Percentiles rank a stretch among this genome's conserved stretches.
Evolutionary conservation across 2,797 vertebrate genomes (phyloP).

Genomic region (Pangasius mekongensis): DNA sequence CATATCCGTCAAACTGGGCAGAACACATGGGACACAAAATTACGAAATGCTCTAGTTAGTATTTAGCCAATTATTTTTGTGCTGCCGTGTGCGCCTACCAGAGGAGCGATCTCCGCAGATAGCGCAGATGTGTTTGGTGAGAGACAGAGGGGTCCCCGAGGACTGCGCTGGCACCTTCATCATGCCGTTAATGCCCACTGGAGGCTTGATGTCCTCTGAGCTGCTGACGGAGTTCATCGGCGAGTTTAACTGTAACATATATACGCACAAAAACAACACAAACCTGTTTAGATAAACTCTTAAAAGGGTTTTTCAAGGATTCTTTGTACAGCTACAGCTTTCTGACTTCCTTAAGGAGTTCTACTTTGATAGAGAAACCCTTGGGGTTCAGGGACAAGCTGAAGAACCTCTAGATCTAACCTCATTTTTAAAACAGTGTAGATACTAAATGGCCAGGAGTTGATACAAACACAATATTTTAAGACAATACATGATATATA

Average conservation of each 20-base stretch:
- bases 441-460: not conserved
- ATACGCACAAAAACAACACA: constrained; percentile 66
- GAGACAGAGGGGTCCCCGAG: constrained; percentile 84
- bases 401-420: not conserved
- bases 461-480: not conserved
- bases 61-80: not conserved
- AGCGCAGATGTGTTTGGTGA: constrained; percentile 99
- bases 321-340: not conserved
- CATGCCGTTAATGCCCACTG: constrained; percentile 93
- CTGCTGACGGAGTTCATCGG: constrained; percentile 97
- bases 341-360: not conserved
- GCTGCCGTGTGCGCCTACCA: constrained; percentile 72
- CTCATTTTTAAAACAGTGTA: not conserved
- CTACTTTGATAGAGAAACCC: not conserved
- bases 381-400: not conserved
- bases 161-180: constrained; percentile 95
- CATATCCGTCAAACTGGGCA: not conserved
- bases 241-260: constrained; percentile 89
- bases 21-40: not conserved
- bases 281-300: constrained; percentile 49
- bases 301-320: not conserved
- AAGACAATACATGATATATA: not conserved
- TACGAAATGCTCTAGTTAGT: no score
- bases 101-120: constrained; percentile 99
- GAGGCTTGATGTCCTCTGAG: constrained; percentile 97